Evolutionary conservation across 1,140 invertebrate genomes (phyloP).

Genomic region (Neodiprion fabricii): DNA sequence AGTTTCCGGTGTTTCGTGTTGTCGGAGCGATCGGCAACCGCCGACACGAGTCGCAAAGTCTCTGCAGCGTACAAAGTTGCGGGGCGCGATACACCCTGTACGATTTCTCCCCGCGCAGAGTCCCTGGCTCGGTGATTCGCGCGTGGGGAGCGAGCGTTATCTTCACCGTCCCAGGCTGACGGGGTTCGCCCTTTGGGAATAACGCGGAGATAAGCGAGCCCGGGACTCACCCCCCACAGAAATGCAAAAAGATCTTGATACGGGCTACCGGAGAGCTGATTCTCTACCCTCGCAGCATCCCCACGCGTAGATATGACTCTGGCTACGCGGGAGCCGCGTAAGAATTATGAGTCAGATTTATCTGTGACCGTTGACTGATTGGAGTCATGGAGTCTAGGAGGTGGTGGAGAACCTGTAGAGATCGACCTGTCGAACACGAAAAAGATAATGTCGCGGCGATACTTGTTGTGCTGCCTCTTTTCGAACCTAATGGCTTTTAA

Average conservation of each 20-base stretch:
- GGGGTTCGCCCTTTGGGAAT: constrained; percentile 59
- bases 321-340: constrained; percentile 35
- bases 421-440: neutral
- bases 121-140: neutral
- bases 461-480: too few relatives aligned
- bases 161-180: constrained; percentile 57
- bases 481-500: too few relatives aligned
- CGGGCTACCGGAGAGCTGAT: constrained; percentile 40
- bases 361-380: constrained; percentile 56
- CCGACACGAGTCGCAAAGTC: too few relatives aligned
- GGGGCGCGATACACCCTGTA: constrained; percentile 41
- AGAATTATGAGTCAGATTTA: constrained; percentile 60
- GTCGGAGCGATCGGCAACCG: too few relatives aligned
- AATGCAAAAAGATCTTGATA: constrained; percentile 62
- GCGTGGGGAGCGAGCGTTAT: constrained; percentile 49
- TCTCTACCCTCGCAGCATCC: constrained; percentile 25
- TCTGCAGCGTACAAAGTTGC: neutral
- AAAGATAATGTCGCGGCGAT: too few relatives aligned
- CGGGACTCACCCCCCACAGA: constrained; percentile 41
- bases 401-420: neutral
- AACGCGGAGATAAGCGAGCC: constrained; percentile 56
- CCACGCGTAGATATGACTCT: constrained; percentile 30
- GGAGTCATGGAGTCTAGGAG: constrained; percentile 3
- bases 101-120: constrained; percentile 18
- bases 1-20: too few relatives aligned